Percentiles rank a stretch among this genome's conserved stretches.
These are phyloP conservation scores for Mya arenaria DNA, from an alignment of 1,140 invertebrate genomes.

Conservation along the genomic window DNA sequence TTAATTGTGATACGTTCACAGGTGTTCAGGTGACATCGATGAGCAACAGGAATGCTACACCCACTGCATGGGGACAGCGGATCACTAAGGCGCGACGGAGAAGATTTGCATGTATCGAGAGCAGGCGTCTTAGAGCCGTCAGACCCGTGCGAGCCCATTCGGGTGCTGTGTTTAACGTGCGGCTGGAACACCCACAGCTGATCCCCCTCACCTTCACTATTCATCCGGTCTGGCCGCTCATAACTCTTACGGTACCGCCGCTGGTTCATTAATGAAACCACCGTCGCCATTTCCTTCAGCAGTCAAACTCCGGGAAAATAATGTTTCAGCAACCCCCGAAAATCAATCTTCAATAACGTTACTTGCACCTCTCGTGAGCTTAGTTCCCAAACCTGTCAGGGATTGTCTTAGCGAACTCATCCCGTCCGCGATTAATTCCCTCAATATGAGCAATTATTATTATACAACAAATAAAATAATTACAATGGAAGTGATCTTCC, in stretches of 20 bases:
- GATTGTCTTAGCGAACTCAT: not conserved
- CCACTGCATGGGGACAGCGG: constrained; percentile 56
- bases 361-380: constrained; percentile 1
- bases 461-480: constrained; percentile 8
- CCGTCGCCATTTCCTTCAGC: constrained; percentile 65
- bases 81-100: constrained; percentile 36
- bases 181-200: constrained; percentile 70
- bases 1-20: constrained; percentile 92
- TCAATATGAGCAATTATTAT: not conserved
- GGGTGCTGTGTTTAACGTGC: constrained; percentile 40
- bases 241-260: constrained; percentile 72
- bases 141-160: constrained; percentile 46
- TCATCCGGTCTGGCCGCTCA: constrained; percentile 69
- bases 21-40: constrained; percentile 72
- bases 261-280: constrained; percentile 75
- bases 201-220: constrained; percentile 64
- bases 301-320: constrained; percentile 36
- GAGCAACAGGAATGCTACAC: constrained; percentile 60
- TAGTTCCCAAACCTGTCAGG: not conserved
- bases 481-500: not conserved
- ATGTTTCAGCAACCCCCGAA: constrained; percentile 3
- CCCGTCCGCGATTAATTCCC: constrained; percentile 10
- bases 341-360: constrained; percentile 29
- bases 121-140: constrained; percentile 48
- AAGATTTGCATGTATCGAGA: constrained; percentile 41